Base-by-base conservation (phyloP, 1,140 invertebrate genomes). In the Heliconius himera region DNA sequence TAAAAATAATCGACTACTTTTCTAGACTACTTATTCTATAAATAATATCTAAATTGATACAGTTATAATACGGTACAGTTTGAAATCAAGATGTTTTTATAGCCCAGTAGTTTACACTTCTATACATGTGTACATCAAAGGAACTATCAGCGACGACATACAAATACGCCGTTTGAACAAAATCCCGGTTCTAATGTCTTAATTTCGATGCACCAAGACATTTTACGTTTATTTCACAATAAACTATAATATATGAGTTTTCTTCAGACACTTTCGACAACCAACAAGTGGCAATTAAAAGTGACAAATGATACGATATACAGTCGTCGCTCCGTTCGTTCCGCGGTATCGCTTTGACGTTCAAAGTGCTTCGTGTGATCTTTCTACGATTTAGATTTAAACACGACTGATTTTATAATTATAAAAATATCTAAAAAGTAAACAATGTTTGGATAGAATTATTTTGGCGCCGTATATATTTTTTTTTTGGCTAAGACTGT, bases 281-380 rank as follows among this genome's bases (percentile, higher is more conserved):
- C 85, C 84, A 88, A 89, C 91, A 93, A 91, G 88, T 90, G 90
- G 91, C 92, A 94, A 94, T 94, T 94, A 93, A 93, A 94, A 93
- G 89, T 94, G 93, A 94, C 91, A 94, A 93, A 94, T 93, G 93
- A 86, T 91, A 89, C 91, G 89, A 90, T 86, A 89, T 91, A 92
- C 83, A 85, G 80, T 80, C 82, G 80, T 85, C 82, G 60, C 4
- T 29, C 22, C 60, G 60, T 9, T 56, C 54, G 54, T 66, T 66
- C 60, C 60, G 86, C 82, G 79, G 78, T 88, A 86, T 90, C 80
- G 54, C 73, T 80, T 81, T 84, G 88, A 85, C 74, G 81, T 81
- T 88, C 89, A 88, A 88, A 92, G 85, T 74, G 36, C 66, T 74
- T 80, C 78, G 76, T 91, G 80, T 89, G 91, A 92, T 93, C 90